Evolutionary conservation across 2,888 invertebrate species (phyloP).

Genomic region (Clivina fossor): DNA sequence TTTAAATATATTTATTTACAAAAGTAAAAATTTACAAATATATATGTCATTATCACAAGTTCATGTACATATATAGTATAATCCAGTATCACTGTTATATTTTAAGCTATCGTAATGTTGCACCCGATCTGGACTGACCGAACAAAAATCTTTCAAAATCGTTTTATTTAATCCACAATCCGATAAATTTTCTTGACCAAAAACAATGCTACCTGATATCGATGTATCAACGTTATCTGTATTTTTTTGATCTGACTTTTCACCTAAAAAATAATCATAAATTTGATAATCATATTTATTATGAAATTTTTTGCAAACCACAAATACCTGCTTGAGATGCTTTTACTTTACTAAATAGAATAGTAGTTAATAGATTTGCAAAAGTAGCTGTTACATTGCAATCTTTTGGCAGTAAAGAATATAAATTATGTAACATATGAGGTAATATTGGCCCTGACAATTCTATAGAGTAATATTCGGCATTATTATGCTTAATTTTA

Average conservation of each 20-base stretch:
- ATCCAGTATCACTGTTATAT: conserved; percentile 61
- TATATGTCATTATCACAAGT: conserved; percentile 45
- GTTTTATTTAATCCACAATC: conserved; percentile 76
- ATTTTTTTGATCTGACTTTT: conserved; percentile 57
- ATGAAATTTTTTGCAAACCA: conserved; percentile 45
- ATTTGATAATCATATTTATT: conserved; percentile 39
- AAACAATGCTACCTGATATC: conserved; percentile 63
- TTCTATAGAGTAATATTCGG: conserved; percentile 80
- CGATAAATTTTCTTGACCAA: conserved; percentile 82
- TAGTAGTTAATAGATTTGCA: conserved; percentile 67
- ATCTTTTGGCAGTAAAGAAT: conserved; percentile 66
- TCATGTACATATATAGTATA: conserved; percentile 63
- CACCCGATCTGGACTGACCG: conserved; percentile 57
- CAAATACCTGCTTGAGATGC: conserved; percentile 49
- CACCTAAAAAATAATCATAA: conserved; percentile 62
- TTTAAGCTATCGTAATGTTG: conserved; percentile 66
- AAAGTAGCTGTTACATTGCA: conserved; percentile 75
- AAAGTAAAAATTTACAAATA: conserved; percentile 7
- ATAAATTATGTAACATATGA: conserved; percentile 72
- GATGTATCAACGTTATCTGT: conserved; percentile 55
- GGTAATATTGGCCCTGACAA: conserved; percentile 84
- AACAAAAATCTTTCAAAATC: conserved; percentile 69
- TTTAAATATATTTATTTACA: background rate
- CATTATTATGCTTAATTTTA: conserved; percentile 68
- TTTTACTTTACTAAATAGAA: conserved; percentile 66